Percentiles rank a stretch among this genome's conserved stretches.
Conservation (phyloP, 2,797 vertebrate species). For the Melanotaenia parkinsoni region DNA sequence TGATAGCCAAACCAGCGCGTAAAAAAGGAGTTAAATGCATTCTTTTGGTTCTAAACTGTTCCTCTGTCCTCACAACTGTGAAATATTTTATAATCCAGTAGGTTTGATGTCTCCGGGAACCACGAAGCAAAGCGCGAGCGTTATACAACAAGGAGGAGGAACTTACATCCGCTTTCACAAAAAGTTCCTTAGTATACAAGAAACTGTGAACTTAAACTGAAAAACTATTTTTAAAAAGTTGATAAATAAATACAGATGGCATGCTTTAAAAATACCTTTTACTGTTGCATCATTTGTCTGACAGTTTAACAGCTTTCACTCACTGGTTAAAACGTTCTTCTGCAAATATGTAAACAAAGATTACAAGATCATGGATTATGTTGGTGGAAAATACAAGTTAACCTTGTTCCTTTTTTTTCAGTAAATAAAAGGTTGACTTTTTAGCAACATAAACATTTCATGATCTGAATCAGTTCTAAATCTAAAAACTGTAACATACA, state of each 20-base stretch:
- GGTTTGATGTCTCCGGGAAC: background rate
- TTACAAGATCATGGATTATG: too few species aligned
- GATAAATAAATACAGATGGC: too few species aligned
- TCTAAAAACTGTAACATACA: background rate
- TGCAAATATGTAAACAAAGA: too few species aligned
- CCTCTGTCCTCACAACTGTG: background rate
- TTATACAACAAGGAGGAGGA: background rate
- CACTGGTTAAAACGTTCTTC: too few species aligned
- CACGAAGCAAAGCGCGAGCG: background rate
- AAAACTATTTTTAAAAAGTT: background rate
- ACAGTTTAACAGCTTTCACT: too few species aligned
- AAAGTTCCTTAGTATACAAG: background rate
- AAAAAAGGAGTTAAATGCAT: background rate
- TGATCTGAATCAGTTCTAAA: background rate
- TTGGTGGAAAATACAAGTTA: too few species aligned
- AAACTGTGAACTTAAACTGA: background rate
- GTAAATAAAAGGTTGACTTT: background rate
- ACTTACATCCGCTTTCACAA: conserved; percentile 33
- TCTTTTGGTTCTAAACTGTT: background rate
- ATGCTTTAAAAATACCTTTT: too few species aligned
- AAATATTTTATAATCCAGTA: background rate
- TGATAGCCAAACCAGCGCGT: background rate
- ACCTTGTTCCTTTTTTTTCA: background rate
- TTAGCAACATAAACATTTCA: background rate
- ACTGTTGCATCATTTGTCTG: too few species aligned